Base-by-base conservation (phyloP, 1,140 invertebrate species). In the Chlorops oryzae region DNA sequence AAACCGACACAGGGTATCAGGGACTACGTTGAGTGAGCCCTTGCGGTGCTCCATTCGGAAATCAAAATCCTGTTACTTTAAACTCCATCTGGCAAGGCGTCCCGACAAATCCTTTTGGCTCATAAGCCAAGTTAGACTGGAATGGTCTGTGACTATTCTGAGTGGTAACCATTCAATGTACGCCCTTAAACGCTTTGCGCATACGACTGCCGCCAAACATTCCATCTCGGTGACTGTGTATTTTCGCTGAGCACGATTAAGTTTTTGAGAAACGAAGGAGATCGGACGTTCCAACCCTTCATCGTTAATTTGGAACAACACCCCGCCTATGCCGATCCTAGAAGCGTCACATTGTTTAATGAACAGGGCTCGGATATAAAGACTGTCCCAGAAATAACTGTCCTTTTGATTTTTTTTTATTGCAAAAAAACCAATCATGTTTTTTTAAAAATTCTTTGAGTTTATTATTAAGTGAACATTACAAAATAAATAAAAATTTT, bases 211-310 rank as follows among this genome's bases (percentile, higher is more conserved):
- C 10, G 72, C 73, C 15, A 77, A 52, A 15, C 65, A 61, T 64
- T 78, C 76, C 45, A 63, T 44, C 54, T 78, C 74, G 1, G 70
- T 70, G 9, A 63, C 63, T 0, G 52, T 57, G 43, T 74, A 78
- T 17, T 70, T 67, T n/a, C 35, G 49, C 61, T 80, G 75, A 1
- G 58, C 47, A 5, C 51, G n/a, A 6, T 40, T 51, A 18, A 51
- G 24, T 20, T 51, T 51, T 22, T 46, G 35, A 43, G 73, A 73
- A 5, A 62, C 54, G 55, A 65, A 77, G 5, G 62, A 56, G 7
- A 71, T 55, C 0, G 62, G 55, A 15, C 48, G 28, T 15, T 68
- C 57, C 2, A 35, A 12, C 0, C 51, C 57, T 1, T 61, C 55
- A 21, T 45, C n/a, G 7, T 55, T 55, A 3, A 20, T 2, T 48